Evolutionary conservation across 64 coral and sea anemone genomes (phyloP), one percentile per base, ranked within the genome.

Genomic region (Porites lutea): DNA sequence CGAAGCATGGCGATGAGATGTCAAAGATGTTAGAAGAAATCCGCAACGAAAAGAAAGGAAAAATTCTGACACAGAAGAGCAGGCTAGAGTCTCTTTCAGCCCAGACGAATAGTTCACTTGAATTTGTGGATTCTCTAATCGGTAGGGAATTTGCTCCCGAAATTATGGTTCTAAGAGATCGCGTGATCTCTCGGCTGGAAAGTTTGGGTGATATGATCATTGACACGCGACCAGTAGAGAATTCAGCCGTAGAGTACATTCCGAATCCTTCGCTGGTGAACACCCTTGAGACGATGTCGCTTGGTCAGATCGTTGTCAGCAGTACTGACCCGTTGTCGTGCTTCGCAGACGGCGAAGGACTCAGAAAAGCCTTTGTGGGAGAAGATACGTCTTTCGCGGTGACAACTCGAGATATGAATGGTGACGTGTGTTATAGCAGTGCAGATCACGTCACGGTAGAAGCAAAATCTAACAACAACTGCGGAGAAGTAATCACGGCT

Each of bases 41-140:
- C 65, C 89, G 95, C 51, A 94, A 80, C 55, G 82, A 94, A 18
- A 97, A 97, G 70, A 92, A 97, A 65, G 92, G 94, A 20, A 94
- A 97, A 4, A 71, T 97, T 20, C 59, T 85, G 14, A 88, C 87
- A 50, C 95, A 97, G 54, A 61, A 94, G 4, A 27, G 75, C 13
- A 89, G 82, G 65, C 90, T 94, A 23, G 95, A 97, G 75, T 90
- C 82, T 21, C 60, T 97, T 43, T 55, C 82, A 18, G 88, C 23
- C 58, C 95, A 97, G 81, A 94, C 95, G 57, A 65, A 43, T 48
- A 89, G 88, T 14, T 93, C 95, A 44, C 87, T 94, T 5, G 85
- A 94, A 18, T 97, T 94, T 51, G 90, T 92, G 11, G 95, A 97
- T 52, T 92, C 82, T 6, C 65, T 97, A 19, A 57, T 97, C 3